A percentile compares a stretch with the other conserved stretches of the same genome.
phyloP scores from a whole-genome alignment of 1,140 invertebrate species.

The Charaxes varanes region DNA sequence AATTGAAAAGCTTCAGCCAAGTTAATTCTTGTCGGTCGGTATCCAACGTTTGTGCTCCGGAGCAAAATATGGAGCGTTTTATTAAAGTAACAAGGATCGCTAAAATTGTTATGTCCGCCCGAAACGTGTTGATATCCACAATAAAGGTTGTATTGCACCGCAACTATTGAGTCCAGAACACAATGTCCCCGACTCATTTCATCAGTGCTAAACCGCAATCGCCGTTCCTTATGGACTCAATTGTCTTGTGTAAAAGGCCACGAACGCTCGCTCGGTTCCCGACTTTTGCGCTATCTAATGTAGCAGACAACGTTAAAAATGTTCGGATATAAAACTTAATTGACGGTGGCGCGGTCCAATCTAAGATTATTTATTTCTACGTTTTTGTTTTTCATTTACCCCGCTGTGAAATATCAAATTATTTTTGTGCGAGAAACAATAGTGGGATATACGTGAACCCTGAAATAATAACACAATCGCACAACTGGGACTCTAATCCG shows the following conservation, averaged over 20 bases:
- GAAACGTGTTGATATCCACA: conserved; percentile 36
- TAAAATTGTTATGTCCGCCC: conserved; percentile 23
- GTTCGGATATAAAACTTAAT: conserved; percentile 31
- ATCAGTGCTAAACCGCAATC: conserved; percentile 53
- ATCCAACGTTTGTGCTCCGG: conserved; percentile 2
- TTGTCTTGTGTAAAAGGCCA: conserved; percentile 49
- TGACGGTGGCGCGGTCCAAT: conserved; percentile 24
- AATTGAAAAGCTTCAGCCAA: not conserved
- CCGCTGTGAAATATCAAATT: conserved; percentile 14
- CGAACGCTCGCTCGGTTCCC: conserved; percentile 29
- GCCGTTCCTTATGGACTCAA: conserved; percentile 48
- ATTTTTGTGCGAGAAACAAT: conserved; percentile 44
- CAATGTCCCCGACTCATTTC: conserved; percentile 56
- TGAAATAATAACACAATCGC: conserved; percentile 52
- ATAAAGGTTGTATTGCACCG: conserved; percentile 56
- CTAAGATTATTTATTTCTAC: conserved; percentile 28
- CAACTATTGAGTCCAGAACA: conserved; percentile 52
- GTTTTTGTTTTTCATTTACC: conserved; percentile 16
- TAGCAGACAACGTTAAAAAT: conserved; percentile 29
- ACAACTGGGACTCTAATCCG: conserved; percentile 57
- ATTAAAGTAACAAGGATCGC: conserved; percentile 18
- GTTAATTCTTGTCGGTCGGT: not conserved
- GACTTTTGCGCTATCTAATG: conserved; percentile 24
- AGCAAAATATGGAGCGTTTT: conserved; percentile 5
- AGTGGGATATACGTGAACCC: conserved; percentile 40